Evolutionary conservation across 2,113 vertebrate species (phyloP).

Genomic region (Rhinogobius similis): DNA sequence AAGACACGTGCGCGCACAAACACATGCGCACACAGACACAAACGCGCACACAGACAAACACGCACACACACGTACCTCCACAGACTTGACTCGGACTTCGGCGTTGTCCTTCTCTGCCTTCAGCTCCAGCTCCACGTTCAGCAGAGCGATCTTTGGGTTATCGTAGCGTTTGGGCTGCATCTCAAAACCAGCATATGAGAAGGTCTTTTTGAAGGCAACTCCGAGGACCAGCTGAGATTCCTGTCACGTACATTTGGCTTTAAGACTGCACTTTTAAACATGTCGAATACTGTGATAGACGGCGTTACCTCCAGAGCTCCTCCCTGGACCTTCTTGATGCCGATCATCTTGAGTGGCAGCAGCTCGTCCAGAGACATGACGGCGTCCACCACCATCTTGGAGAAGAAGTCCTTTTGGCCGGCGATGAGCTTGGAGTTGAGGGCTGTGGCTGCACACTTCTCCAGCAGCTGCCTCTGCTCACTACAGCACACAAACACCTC

Average conservation of each 20-base stretch:
- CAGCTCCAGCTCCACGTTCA: conserved; percentile 95
- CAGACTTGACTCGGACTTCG: conserved; percentile 88
- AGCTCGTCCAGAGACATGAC: conserved; percentile 92
- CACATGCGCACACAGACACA: too few species aligned
- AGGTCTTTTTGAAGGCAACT: conserved; percentile 98
- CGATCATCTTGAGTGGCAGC: conserved; percentile 96
- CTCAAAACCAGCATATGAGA: conserved; percentile 97
- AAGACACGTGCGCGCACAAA: too few species aligned
- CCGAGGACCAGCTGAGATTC: conserved; percentile 92
- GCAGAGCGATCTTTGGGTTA: conserved; percentile 87
- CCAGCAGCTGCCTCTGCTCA: conserved; percentile 87
- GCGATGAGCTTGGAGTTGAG: conserved; percentile 96
- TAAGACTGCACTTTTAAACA: neutral
- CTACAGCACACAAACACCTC: conserved; percentile 60
- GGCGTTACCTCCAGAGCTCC: conserved; percentile 90
- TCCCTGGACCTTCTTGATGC: conserved; percentile 97
- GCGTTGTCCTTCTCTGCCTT: conserved; percentile 98
- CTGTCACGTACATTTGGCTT: conserved; percentile 59
- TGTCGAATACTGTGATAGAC: neutral
- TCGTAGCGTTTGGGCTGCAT: conserved; percentile 97
- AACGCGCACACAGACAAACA: too few species aligned
- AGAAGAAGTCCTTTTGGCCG: conserved; percentile 91
- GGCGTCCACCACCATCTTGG: conserved; percentile 95
- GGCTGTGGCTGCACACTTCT: conserved; percentile 93
- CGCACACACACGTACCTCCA: conserved; percentile 85